Base-by-base conservation (phyloP, 2,797 vertebrate species). In the Xyrichtys novacula region DNA sequence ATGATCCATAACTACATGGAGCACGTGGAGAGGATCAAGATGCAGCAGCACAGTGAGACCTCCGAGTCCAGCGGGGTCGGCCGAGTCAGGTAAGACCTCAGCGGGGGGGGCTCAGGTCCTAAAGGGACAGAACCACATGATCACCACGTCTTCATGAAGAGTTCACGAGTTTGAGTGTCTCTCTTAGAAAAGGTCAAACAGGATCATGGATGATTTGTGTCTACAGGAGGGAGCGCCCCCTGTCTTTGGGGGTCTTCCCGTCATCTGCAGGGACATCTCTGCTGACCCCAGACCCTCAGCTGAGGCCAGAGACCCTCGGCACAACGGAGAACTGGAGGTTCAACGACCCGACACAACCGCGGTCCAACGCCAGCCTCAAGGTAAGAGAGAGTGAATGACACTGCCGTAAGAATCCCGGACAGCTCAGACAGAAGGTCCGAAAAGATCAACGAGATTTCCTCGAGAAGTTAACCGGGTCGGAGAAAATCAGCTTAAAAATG, bases 1-100 rank as follows among this genome's bases (percentile, higher is more conserved):
- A 99, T 99, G 98, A 99, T 99, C 81, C 98, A 99, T 90, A 99
- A 98, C 58, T 99, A 99, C 0, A 96, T 99, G 94, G 98, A 98
- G 52, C 97, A 99, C 32, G 98, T 99, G 2, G 97, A 99, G 81
- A 93, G 98, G 42, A 96, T 97, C 87, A 98, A 99, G 89, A 83
- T 97, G 85, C 98, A 96, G 85, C 96, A 94, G 87, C 87, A 90
- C 12, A 90, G 74, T 5, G 94, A 94, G 64, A 80, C 76, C 0
- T 89, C 91, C 2, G 94, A 94, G 23, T 85, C 78, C 0, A 88
- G 86, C 49, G 57, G 81, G 0, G 70, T 84, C 1, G 78, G 85
- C 17, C 58, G 94, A 84, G 56, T 93, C 81, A 91, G 94, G 94
- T 94, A 57, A 76, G 76, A 39, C 8, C 42, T 42, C n/a, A n/a